Evolutionary conservation across 2,888 invertebrate genomes (phyloP).

Genomic region (Drosophila mettleri): DNA sequence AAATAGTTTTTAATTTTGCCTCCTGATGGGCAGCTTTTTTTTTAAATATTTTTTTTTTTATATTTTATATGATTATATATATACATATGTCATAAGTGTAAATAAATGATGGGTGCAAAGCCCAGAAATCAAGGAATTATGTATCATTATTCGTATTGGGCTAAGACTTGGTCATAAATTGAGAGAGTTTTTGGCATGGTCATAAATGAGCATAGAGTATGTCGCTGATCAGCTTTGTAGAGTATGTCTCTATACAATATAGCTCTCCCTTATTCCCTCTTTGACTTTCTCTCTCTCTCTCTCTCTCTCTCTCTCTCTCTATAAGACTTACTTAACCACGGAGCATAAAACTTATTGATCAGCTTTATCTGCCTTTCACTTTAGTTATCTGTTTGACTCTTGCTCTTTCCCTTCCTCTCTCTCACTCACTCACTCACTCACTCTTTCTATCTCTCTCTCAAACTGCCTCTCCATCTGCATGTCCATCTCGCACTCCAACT

Average conservation of each 20-base stretch:
- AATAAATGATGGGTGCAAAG: constrained; percentile 42
- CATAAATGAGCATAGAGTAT: not conserved
- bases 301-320: too few relatives aligned
- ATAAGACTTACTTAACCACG: too few relatives aligned
- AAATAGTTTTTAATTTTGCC: constrained; percentile 42
- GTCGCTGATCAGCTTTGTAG: not conserved
- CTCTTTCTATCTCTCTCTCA: too few relatives aligned
- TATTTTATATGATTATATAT: constrained; percentile 23
- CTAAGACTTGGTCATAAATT: not conserved
- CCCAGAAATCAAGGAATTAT: not conserved
- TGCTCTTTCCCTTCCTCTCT: too few relatives aligned
- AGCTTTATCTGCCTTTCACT: too few relatives aligned
- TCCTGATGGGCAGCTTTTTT: not conserved
- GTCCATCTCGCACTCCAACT: too few relatives aligned
- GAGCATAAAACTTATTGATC: too few relatives aligned
- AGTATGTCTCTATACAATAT: not conserved
- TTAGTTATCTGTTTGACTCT: too few relatives aligned
- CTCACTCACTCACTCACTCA: too few relatives aligned
- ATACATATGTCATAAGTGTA: constrained; percentile 31
- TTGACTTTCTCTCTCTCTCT: too few relatives aligned
- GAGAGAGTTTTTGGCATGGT: not conserved
- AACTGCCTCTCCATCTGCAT: too few relatives aligned
- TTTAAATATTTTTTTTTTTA: constrained; percentile 1
- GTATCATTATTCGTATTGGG: not conserved
- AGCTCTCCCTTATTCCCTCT: too few relatives aligned